phyloP scores from a whole-genome alignment of 2,888 invertebrate genomes.

The Cantharis rufa region DNA sequence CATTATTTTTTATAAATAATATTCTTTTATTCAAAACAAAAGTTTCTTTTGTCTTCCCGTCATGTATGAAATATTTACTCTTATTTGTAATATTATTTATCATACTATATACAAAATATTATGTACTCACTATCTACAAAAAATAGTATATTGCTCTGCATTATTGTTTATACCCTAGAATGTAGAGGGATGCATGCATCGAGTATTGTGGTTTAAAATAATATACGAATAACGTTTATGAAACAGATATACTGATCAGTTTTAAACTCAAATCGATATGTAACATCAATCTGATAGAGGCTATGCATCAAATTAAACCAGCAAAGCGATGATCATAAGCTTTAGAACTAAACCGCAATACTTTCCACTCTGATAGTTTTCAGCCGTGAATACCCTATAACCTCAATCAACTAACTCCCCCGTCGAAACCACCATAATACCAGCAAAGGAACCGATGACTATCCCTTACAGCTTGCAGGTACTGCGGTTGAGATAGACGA shows the following conservation, averaged over 20 bases:
- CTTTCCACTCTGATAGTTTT: slow-evolving; percentile 33
- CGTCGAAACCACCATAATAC: slow-evolving; percentile 28
- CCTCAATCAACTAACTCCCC: slow-evolving; percentile 30
- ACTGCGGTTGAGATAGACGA: slow-evolving; percentile 22
- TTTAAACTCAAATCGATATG: slow-evolving; percentile 28
- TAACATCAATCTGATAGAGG: slow-evolving; percentile 28
- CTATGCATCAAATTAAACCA: slow-evolving; percentile 37
- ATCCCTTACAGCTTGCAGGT: slow-evolving; percentile 23
- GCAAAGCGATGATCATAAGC: slow-evolving; percentile 37
- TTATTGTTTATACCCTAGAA: not conserved
- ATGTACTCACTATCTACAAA: not conserved
- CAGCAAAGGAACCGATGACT: slow-evolving; percentile 26
- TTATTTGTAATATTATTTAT: not conserved
- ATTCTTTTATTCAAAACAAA: not conserved
- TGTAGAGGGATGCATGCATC: not conserved
- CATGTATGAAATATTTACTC: not conserved
- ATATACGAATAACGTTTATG: slow-evolving; percentile 11
- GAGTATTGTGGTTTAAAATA: not conserved
- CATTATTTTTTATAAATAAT: too few species aligned
- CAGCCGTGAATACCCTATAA: slow-evolving; percentile 32
- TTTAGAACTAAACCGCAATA: slow-evolving; percentile 33
- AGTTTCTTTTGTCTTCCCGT: not conserved
- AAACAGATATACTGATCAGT: slow-evolving; percentile 23
- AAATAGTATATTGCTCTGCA: not conserved
- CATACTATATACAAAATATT: not conserved